Percentiles rank a stretch among this genome's conserved stretches.
phyloP scores from a whole-genome alignment of 2,888 invertebrate species.

The Archips xylosteana region DNA sequence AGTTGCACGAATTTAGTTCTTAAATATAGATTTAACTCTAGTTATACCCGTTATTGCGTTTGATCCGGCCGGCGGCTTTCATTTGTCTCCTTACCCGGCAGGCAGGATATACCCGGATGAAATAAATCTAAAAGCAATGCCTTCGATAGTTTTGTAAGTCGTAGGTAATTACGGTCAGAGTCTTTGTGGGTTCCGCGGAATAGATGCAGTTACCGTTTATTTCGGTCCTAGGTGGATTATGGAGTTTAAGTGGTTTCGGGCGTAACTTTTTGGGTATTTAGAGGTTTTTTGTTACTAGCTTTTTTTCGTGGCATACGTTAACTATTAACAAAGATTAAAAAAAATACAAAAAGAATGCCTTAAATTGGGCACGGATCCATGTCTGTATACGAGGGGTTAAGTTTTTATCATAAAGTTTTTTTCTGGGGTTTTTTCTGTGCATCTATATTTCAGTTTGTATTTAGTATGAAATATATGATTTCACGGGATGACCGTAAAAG shows the following conservation, averaged over 20 bases:
- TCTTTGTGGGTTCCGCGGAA: conserved; percentile 37
- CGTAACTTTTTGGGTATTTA: not conserved
- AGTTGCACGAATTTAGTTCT: no score
- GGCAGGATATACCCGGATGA: conserved; percentile 64
- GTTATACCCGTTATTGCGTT: conserved; percentile 24
- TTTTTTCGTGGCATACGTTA: no score
- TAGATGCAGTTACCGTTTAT: conserved; percentile 10
- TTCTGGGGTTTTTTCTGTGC: no score
- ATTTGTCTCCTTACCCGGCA: conserved; percentile 35
- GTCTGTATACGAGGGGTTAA: no score
- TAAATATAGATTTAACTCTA: not conserved
- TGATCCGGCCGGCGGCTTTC: conserved; percentile 48
- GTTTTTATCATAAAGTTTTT: no score
- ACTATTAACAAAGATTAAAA: no score
- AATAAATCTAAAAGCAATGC: conserved; percentile 72
- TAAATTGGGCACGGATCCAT: no score
- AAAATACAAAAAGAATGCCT: no score
- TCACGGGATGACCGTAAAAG: no score
- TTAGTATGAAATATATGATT: no score
- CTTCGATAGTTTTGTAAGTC: conserved; percentile 58
- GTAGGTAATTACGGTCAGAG: conserved; percentile 63
- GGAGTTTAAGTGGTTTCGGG: conserved; percentile 11
- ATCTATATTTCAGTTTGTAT: no score
- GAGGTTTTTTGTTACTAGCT: not conserved
- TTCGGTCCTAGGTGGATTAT: not conserved